These are phyloP conservation scores for Limnephilus lunatus DNA, from an alignment of 2,888 invertebrate genomes.

Conservation along the genomic window DNA sequence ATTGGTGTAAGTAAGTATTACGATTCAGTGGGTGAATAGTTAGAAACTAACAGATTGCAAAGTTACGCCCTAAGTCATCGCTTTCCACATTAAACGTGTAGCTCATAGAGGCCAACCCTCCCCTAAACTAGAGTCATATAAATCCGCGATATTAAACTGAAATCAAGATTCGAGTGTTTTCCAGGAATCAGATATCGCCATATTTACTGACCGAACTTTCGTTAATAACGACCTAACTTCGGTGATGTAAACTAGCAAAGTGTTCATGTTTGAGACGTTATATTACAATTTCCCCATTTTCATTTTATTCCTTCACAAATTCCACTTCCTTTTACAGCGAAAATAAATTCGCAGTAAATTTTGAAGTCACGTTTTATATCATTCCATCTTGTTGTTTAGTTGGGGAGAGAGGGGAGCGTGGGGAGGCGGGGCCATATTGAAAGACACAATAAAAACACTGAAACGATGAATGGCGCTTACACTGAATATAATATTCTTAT, in stretches of 20 bases:
- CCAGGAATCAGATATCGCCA: conserved; percentile 33
- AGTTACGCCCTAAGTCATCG: neutral
- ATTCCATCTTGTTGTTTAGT: conserved; percentile 59
- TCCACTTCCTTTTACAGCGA: conserved; percentile 64
- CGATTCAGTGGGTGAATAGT: neutral
- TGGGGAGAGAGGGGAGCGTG: conserved; percentile 9
- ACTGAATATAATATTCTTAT: conserved; percentile 2
- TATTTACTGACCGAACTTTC: conserved; percentile 53
- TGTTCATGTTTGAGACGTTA: conserved; percentile 59
- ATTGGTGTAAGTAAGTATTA: neutral
- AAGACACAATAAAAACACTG: conserved; percentile 48
- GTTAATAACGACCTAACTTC: conserved; percentile 58
- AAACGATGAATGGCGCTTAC: conserved; percentile 49
- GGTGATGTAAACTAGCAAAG: conserved; percentile 48
- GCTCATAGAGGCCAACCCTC: neutral
- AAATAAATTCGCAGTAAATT: conserved; percentile 66
- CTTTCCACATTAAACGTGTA: neutral
- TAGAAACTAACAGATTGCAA: neutral
- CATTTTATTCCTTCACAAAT: conserved; percentile 63
- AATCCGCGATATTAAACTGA: conserved; percentile 18
- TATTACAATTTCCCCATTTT: conserved; percentile 64
- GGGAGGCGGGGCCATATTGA: conserved; percentile 51
- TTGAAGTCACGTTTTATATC: conserved; percentile 66
- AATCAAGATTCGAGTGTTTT: conserved; percentile 16
- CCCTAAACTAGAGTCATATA: conserved; percentile 1